A percentile compares a stretch with the other conserved stretches of the same genome.
phyloP scores from a whole-genome alignment of 2,113 vertebrate genomes.

The Xenopus tropicalis region UCB_Xtro_10.0 CM004443.2:45945001-45945500 shows the following conservation, averaged over 20 bases:
- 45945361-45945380: background rate
- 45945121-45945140: conserved; percentile 2
- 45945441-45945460: background rate
- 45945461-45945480: background rate
- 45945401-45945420: background rate
- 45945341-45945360: background rate
- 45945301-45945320: background rate
- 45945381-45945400: background rate
- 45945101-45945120: conserved; percentile 20
- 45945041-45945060: background rate
- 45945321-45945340: background rate
- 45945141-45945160: conserved; percentile 25
- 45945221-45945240: background rate
- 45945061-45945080: conserved; percentile 19
- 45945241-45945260: background rate
- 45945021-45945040: background rate
- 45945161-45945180: conserved; percentile 1
- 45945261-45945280: background rate
- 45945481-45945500: background rate
- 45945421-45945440: background rate
- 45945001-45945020: background rate
- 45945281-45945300: background rate
- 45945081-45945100: conserved; percentile 10
- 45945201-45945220: background rate
- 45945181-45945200: background rate